phyloP scores from a whole-genome alignment of 2,888 invertebrate species.

The Ochlodes sylvanus region DNA sequence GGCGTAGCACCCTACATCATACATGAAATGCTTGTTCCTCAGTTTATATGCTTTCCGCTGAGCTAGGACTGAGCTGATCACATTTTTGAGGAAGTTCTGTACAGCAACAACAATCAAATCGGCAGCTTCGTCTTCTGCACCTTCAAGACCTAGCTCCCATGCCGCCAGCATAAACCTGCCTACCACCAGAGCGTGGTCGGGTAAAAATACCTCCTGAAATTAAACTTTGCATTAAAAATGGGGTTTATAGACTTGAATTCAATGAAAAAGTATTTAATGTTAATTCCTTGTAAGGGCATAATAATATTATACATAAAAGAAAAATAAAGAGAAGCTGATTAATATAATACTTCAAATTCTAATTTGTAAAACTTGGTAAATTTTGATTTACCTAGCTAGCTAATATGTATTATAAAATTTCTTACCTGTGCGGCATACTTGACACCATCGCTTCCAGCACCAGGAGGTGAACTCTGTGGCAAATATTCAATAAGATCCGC shows the following conservation, averaged over 20 bases:
- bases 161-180: slow-evolving; percentile 94
- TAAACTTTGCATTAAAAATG: no score
- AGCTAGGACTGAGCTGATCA: slow-evolving; percentile 91
- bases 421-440: slow-evolving; percentile 78
- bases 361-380: no score
- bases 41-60: slow-evolving; percentile 92
- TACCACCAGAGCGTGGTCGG: slow-evolving; percentile 92
- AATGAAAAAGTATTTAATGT: no score
- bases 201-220: slow-evolving; percentile 90
- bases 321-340: no score
- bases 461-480: slow-evolving; percentile 81
- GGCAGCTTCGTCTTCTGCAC: slow-evolving; percentile 93
- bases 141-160: slow-evolving; percentile 95
- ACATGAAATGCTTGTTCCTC: slow-evolving; percentile 89
- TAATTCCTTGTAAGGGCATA: no score
- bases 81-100: slow-evolving; percentile 91
- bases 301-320: no score
- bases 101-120: slow-evolving; percentile 93
- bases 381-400: neutral
- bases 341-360: no score
- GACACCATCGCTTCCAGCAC: slow-evolving; percentile 79
- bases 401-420: neutral
- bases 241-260: no score
- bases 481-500: slow-evolving; percentile 86
- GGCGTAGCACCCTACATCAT: slow-evolving; percentile 91